These are phyloP conservation scores for Gymnobelideus leadbeateri DNA, from an alignment of 2,113 vertebrate genomes.

Conservation along the genomic window DNA sequence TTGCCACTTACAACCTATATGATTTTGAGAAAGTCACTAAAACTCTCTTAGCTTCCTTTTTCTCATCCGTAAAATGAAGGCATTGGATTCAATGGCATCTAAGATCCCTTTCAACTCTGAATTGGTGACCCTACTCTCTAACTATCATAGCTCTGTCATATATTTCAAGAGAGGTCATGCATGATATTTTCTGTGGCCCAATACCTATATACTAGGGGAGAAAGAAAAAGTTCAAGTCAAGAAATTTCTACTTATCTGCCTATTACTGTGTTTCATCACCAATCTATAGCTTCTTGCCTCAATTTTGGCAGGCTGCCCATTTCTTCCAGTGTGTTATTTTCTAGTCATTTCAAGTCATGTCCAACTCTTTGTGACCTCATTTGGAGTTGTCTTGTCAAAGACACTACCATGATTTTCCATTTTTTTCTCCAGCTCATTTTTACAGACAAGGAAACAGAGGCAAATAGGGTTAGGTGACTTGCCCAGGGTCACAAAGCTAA, in stretches of 20 bases:
- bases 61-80: neutral
- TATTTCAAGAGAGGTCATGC: neutral
- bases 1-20: neutral
- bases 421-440: neutral
- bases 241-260: neutral
- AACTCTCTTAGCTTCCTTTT: neutral
- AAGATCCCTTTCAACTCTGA: neutral
- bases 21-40: neutral
- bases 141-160: neutral
- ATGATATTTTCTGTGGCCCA: neutral
- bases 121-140: neutral
- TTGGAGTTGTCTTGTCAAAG: neutral
- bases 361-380: neutral
- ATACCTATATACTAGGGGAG: neutral
- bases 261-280: neutral
- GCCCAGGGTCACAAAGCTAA: neutral
- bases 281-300: neutral
- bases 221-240: neutral
- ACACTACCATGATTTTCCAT: too few species aligned
- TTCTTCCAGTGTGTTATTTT: neutral
- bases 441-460: neutral
- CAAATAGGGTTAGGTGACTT: neutral
- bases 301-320: neutral
- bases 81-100: neutral
- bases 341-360: neutral